These are phyloP conservation scores for Aphidoletes aphidimyza DNA, from an alignment of 2,888 invertebrate genomes.

Conservation along the genomic window DNA sequence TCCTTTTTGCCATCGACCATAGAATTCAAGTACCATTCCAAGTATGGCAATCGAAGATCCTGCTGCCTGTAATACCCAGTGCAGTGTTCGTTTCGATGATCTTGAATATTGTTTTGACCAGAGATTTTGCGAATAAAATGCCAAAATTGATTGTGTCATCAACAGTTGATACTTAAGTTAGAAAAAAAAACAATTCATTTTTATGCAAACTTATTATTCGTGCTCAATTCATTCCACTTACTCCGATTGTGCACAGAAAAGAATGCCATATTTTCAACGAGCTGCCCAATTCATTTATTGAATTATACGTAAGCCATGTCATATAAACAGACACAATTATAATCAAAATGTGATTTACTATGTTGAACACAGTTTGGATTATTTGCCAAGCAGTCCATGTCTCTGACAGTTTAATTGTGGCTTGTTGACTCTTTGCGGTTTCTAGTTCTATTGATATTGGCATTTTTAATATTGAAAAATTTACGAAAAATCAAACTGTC, in stretches of 20 bases:
- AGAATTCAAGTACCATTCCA: constrained; percentile 63
- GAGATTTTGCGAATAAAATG: constrained; percentile 68
- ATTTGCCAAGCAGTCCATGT: neutral
- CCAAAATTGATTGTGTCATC: constrained; percentile 68
- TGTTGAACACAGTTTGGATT: constrained; percentile 16
- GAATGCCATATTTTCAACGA: no score
- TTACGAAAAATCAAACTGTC: no score
- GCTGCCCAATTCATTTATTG: neutral
- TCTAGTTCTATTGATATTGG: no score
- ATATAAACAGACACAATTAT: neutral
- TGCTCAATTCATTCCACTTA: neutral
- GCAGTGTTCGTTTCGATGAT: constrained; percentile 67
- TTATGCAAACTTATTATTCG: neutral
- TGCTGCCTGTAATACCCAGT: constrained; percentile 69
- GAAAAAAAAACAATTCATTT: neutral
- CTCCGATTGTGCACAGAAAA: neutral
- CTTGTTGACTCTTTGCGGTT: no score
- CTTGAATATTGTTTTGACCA: constrained; percentile 67
- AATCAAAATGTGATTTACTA: constrained; percentile 19
- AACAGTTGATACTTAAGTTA: constrained; percentile 68
- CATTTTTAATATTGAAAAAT: no score
- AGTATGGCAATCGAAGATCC: constrained; percentile 68
- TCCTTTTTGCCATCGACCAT: neutral
- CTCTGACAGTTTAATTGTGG: no score
- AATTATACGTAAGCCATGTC: neutral